Evolutionary conservation across 2,797 vertebrate species (phyloP).

Genomic region (Pipistrellus pygmaeus): DNA sequence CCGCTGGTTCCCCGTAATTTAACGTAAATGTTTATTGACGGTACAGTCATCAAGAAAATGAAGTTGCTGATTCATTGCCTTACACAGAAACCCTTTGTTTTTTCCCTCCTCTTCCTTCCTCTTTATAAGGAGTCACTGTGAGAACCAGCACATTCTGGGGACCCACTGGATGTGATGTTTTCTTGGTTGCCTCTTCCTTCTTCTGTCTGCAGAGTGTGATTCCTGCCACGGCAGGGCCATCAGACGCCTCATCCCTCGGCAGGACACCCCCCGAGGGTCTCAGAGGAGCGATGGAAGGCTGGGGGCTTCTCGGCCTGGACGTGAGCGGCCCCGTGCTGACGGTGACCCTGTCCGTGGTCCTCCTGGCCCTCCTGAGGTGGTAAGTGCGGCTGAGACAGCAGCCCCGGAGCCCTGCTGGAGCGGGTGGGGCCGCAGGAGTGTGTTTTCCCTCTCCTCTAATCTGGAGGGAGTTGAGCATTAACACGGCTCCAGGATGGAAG

Average conservation of each 20-base stretch:
- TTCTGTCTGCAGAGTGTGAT: conserved; percentile 70
- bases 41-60: conserved; percentile 78
- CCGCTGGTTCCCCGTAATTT: conserved; percentile 75
- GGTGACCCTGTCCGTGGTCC: conserved; percentile 74
- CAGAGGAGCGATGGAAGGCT: conserved; percentile 81
- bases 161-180: conserved; percentile 34
- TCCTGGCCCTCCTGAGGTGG: conserved; percentile 87
- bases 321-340: conserved; percentile 74
- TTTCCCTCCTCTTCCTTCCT: conserved; percentile 80
- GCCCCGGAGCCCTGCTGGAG: background rate
- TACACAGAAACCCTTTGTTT: conserved; percentile 79
- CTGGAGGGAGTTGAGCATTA: conserved; percentile 80
- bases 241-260: conserved; percentile 56
- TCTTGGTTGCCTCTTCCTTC: conserved; percentile 77
- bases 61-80: conserved; percentile 84
- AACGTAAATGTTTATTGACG: conserved; percentile 88
- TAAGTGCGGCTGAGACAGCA: conserved; percentile 80
- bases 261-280: background rate
- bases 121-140: conserved; percentile 63
- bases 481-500: conserved; percentile 79
- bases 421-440: conserved; percentile 36
- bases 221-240: background rate
- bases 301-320: conserved; percentile 66
- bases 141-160: conserved; percentile 75
- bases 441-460: conserved; percentile 72